phyloP scores from a whole-genome alignment of 2,113 vertebrate species.

The Salvator merianae region DNA sequence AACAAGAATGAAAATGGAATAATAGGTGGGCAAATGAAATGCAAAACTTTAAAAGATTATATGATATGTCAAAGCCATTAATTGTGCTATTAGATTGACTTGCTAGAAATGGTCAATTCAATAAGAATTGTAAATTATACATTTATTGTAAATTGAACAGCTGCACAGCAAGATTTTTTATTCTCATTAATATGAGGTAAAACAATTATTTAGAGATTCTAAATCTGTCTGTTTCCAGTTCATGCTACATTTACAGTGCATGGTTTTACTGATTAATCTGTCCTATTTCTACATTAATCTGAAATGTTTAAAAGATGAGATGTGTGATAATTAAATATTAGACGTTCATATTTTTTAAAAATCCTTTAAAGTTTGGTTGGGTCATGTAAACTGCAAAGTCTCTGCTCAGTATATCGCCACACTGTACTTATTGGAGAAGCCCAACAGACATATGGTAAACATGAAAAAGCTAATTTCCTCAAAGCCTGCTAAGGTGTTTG shows the following conservation, averaged over 20 bases:
- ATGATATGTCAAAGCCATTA: neutral
- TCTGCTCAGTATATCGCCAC: neutral
- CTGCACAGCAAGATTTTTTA: neutral
- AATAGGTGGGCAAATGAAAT: neutral
- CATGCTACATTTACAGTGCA: neutral
- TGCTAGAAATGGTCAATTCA: neutral
- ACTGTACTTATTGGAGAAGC: neutral
- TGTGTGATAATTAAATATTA: neutral
- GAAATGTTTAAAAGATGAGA: neutral
- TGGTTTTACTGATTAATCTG: neutral
- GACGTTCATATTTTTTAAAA: neutral
- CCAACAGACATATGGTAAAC: too few relatives aligned
- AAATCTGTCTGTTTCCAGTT: neutral
- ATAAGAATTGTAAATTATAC: too few relatives aligned
- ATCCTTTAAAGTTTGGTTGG: neutral
- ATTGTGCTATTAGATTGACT: neutral
- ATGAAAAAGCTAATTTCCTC: too few relatives aligned
- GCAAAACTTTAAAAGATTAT: neutral
- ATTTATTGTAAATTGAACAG: neutral
- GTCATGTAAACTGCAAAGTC: too few relatives aligned
- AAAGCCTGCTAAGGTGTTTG: too few relatives aligned
- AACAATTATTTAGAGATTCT: neutral
- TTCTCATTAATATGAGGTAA: neutral
- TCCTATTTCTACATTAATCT: neutral
- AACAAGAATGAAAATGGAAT: neutral